Conservation (phyloP, 2,113 vertebrate genomes). For the Salvator merianae region DNA sequence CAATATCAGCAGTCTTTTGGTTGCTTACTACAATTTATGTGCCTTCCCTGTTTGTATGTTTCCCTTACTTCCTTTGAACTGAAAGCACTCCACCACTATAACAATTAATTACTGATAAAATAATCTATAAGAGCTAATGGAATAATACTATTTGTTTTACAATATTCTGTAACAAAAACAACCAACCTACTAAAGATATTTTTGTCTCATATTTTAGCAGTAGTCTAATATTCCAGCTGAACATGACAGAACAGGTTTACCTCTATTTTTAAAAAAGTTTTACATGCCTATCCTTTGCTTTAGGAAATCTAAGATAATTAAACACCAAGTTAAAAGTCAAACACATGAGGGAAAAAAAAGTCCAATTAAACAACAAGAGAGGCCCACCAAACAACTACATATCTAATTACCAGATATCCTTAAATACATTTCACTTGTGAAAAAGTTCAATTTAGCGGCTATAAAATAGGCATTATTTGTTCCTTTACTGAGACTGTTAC, state of each 20-base stretch:
- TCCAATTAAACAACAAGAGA: neutral
- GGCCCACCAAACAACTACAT: neutral
- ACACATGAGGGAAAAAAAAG: neutral
- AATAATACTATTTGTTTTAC: neutral
- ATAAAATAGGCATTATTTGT: neutral
- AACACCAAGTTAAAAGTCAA: neutral
- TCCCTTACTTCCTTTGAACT: too few relatives aligned
- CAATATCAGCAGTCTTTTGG: too few relatives aligned
- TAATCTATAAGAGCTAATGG: neutral
- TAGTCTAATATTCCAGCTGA: conserved; percentile 5
- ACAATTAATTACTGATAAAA: neutral
- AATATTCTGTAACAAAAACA: neutral
- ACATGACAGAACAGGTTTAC: conserved; percentile 1
- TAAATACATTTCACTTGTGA: neutral
- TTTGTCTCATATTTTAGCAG: neutral
- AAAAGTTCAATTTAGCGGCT: neutral
- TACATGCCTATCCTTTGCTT: conserved; percentile 8
- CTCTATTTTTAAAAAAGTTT: neutral
- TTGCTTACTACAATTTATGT: too few relatives aligned
- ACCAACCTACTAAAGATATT: neutral
- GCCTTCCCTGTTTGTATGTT: too few relatives aligned
- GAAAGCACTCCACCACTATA: neutral
- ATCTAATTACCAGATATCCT: neutral
- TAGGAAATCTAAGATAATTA: conserved; percentile 14
- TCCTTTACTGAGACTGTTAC: neutral